Conservation (phyloP, 53 echinoderm and acorn worm genomes). For the Paracentrotus lividus region DNA sequence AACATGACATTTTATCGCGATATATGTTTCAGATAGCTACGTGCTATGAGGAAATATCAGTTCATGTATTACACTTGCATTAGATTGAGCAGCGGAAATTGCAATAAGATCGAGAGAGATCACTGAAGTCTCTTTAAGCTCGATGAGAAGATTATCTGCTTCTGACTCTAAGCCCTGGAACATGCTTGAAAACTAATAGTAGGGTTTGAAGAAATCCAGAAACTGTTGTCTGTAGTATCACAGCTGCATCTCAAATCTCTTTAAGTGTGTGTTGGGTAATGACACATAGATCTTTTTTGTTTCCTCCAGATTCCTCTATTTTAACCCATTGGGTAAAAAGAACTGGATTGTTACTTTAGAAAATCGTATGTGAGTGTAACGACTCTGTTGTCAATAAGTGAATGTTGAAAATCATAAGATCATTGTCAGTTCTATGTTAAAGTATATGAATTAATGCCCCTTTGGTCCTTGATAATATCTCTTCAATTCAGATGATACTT, state of each 20-base stretch:
- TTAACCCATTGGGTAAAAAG: too few species aligned
- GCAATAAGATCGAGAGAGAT: conserved; percentile 50
- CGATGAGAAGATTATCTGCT: conserved; percentile 54
- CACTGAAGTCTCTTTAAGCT: conserved; percentile 45
- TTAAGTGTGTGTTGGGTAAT: conserved; percentile 21
- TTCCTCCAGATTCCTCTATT: neutral
- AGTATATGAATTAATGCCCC: too few species aligned
- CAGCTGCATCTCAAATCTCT: conserved; percentile 8
- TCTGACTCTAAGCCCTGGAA: conserved; percentile 34
- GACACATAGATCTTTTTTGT: neutral
- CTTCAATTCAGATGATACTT: too few species aligned
- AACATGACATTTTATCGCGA: conserved; percentile 28
- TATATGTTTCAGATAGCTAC: conserved; percentile 15
- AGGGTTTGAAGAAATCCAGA: conserved; percentile 18
- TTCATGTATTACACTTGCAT: conserved; percentile 19
- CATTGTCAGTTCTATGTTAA: too few species aligned
- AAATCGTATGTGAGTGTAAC: too few species aligned
- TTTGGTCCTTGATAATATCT: too few species aligned
- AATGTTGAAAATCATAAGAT: too few species aligned
- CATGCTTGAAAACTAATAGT: conserved; percentile 17
- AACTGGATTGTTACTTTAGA: too few species aligned
- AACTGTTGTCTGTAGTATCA: neutral
- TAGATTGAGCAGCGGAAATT: conserved; percentile 45
- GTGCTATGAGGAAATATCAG: neutral
- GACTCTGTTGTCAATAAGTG: too few species aligned